Evolutionary conservation across 2,888 invertebrate genomes (phyloP).

Genomic region (Piscicola geometra): DNA sequence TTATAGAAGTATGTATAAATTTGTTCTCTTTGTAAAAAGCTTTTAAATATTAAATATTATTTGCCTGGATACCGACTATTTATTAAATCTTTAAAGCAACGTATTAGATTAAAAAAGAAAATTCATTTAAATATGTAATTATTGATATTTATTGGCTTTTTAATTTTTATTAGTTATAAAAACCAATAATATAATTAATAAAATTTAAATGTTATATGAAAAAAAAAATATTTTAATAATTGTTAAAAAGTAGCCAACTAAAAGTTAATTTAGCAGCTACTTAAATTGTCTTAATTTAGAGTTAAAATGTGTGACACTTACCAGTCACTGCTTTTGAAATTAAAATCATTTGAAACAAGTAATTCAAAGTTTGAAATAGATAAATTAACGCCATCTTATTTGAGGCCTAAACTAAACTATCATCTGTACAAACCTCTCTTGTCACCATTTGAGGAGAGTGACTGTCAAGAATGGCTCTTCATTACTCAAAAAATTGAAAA

Average conservation of each 20-base stretch:
- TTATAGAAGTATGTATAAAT: too few relatives aligned
- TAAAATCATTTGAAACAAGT: neutral
- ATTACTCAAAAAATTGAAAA: constrained; percentile 18
- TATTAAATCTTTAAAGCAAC: neutral
- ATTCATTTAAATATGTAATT: neutral
- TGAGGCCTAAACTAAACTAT: neutral
- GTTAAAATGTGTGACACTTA: neutral
- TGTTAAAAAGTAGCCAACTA: too few relatives aligned
- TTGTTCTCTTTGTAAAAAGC: too few relatives aligned
- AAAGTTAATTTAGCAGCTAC: too few relatives aligned
- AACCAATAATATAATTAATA: neutral
- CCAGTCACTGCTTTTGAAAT: neutral
- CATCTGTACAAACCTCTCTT: neutral
- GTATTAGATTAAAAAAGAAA: constrained; percentile 3
- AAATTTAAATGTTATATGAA: too few relatives aligned
- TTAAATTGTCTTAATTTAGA: too few relatives aligned
- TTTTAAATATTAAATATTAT: too few relatives aligned
- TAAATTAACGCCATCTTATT: neutral
- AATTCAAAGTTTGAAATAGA: neutral
- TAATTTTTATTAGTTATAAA: neutral
- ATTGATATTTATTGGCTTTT: neutral
- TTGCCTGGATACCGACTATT: too few relatives aligned
- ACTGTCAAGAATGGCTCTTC: constrained; percentile 16
- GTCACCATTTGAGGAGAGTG: neutral
- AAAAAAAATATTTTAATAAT: too few relatives aligned